phyloP scores from a whole-genome alignment of 53 echinoderm and acorn worm genomes.

The Glandiceps talaboti region DNA sequence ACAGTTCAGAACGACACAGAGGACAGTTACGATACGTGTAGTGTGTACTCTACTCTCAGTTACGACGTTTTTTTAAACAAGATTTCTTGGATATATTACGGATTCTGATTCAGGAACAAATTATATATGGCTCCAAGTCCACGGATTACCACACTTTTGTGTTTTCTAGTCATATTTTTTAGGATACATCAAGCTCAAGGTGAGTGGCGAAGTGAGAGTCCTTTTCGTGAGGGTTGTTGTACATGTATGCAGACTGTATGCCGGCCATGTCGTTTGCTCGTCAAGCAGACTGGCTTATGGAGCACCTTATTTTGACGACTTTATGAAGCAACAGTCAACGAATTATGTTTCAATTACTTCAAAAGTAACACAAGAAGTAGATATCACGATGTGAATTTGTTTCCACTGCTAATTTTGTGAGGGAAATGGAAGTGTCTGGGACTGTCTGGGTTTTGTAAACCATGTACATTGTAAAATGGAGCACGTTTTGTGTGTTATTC shows the following conservation, averaged over 20 bases:
- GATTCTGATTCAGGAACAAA: background rate
- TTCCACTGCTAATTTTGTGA: background rate
- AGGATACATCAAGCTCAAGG: background rate
- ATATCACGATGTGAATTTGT: too few species aligned
- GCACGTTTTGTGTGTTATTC: background rate
- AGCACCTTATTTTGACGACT: background rate
- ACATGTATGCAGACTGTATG: too few species aligned
- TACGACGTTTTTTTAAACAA: background rate
- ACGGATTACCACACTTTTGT: background rate
- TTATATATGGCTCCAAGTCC: background rate
- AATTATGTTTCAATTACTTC: too few species aligned
- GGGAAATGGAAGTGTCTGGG: background rate
- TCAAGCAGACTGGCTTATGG: background rate
- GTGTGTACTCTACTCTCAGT: background rate
- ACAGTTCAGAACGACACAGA: background rate
- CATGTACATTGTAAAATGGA: background rate
- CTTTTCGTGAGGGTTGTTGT: background rate
- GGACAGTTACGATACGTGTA: background rate
- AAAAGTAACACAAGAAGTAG: too few species aligned
- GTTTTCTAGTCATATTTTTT: background rate
- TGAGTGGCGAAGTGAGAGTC: background rate
- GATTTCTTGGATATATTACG: background rate
- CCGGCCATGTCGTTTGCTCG: slow-evolving; percentile 1
- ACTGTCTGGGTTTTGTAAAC: background rate
- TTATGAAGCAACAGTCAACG: background rate